phyloP scores from a whole-genome alignment of 2,888 invertebrate species.

The Drosophila parthenogenetica region DNA sequence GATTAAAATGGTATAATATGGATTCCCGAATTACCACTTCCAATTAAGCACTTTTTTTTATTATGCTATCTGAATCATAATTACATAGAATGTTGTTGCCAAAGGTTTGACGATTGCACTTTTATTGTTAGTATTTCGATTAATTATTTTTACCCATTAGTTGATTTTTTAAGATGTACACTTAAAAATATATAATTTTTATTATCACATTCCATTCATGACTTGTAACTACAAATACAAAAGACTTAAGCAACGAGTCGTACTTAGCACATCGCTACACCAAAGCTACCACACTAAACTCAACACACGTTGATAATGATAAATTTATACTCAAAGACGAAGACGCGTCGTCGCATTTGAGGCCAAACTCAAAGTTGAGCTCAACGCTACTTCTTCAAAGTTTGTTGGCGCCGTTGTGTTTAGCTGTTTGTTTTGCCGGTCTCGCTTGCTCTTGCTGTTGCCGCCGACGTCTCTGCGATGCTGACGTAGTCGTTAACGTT shows the following conservation, averaged over 20 bases:
- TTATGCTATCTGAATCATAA: too few relatives aligned
- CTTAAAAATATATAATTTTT: neutral
- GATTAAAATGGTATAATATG: too few relatives aligned
- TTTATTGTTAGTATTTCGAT: too few relatives aligned
- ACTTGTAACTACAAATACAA: conserved; percentile 16
- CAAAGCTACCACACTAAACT: conserved; percentile 44
- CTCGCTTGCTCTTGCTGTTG: conserved; percentile 34
- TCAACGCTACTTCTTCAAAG: conserved; percentile 29
- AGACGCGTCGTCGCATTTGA: conserved; percentile 12
- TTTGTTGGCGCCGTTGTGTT: conserved; percentile 30
- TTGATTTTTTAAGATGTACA: neutral
- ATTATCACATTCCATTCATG: neutral
- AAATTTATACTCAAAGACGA: conserved; percentile 54
- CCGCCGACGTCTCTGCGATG: conserved; percentile 27
- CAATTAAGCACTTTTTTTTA: too few relatives aligned
- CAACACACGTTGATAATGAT: conserved; percentile 28
- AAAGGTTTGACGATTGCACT: too few relatives aligned
- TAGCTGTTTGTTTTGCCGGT: conserved; percentile 61
- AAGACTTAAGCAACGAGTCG: conserved; percentile 62
- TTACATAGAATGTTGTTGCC: too few relatives aligned
- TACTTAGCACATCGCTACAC: conserved; percentile 21
- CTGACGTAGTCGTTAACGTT: conserved; percentile 26
- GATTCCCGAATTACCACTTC: too few relatives aligned
- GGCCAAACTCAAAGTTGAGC: conserved; percentile 39
- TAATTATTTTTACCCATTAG: too few relatives aligned